Percentiles rank a stretch among this genome's conserved stretches.
phyloP scores from a whole-genome alignment of 2,797 vertebrate species.

The Sphenopsis melanotis region DNA sequence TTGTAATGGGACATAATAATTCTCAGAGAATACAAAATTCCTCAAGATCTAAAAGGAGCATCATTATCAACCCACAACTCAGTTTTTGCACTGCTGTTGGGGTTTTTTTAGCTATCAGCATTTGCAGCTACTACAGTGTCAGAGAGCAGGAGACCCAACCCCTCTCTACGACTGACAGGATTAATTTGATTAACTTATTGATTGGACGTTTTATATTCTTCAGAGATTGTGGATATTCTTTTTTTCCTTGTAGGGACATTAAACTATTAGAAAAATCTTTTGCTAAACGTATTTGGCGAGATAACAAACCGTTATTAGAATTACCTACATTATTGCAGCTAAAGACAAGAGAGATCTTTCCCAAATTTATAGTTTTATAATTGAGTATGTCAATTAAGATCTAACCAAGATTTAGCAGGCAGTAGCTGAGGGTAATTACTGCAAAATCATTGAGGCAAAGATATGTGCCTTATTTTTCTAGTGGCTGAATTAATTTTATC shows the following conservation, averaged over 20 bases:
- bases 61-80: not conserved
- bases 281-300: not conserved
- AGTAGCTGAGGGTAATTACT: conserved; percentile 20
- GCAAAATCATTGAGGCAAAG: not conserved
- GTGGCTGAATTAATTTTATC: not conserved
- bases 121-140: not conserved
- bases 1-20: not conserved
- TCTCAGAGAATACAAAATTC: not conserved
- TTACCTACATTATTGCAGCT: conserved; percentile 14
- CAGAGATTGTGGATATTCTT: not conserved
- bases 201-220: not conserved
- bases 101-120: not conserved
- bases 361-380: conserved; percentile 22
- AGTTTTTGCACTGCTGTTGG: not conserved
- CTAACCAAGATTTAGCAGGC: conserved; percentile 29
- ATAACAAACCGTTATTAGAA: conserved; percentile 17
- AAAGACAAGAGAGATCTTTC: conserved; percentile 14
- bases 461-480: not conserved
- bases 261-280: conserved; percentile 4
- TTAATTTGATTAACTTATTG: not conserved
- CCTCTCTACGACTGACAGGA: not conserved
- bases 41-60: not conserved
- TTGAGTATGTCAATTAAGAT: conserved; percentile 47
- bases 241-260: not conserved
- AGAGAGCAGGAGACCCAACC: not conserved